Evolutionary conservation across 2,888 invertebrate genomes (phyloP).

Genomic region (Synanthedon tipuliformis): DNA sequence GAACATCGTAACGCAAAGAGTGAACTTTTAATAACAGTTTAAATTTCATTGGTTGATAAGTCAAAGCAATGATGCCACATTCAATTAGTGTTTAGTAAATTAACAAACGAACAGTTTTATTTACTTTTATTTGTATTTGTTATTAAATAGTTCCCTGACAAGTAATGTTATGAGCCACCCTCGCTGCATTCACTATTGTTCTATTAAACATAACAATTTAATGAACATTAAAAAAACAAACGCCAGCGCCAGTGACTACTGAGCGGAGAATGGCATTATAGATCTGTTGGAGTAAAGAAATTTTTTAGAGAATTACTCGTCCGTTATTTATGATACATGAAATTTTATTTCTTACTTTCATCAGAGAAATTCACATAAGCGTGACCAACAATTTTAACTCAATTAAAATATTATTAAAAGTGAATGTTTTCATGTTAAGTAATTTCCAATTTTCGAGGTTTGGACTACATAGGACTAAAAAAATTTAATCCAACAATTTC

Average conservation of each 20-base stretch:
- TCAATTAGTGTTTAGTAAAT: too few relatives aligned
- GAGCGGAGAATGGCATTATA: background rate
- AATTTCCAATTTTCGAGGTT: too few relatives aligned
- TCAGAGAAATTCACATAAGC: too few relatives aligned
- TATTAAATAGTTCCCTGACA: constrained; percentile 20
- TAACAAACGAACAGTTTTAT: constrained; percentile 5
- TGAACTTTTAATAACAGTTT: too few relatives aligned
- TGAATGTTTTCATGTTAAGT: too few relatives aligned
- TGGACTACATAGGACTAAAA: too few relatives aligned
- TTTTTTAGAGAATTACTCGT: background rate
- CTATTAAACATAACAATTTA: constrained; percentile 2
- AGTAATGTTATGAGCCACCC: constrained; percentile 16
- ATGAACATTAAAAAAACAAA: constrained; percentile 20
- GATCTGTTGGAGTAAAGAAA: background rate
- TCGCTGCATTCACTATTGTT: constrained; percentile 30
- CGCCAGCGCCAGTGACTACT: background rate
- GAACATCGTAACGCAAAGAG: too few relatives aligned
- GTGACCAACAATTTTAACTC: too few relatives aligned
- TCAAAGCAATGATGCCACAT: too few relatives aligned
- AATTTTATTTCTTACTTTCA: background rate
- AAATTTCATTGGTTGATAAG: too few relatives aligned
- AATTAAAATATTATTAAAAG: too few relatives aligned
- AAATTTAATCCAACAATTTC: too few relatives aligned
- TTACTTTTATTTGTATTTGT: constrained; percentile 24
- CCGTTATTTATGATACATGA: background rate